Percentiles rank a stretch among this genome's conserved stretches.
Conservation (phyloP, 2,888 invertebrate species). For the Anarsia innoxiella region DNA sequence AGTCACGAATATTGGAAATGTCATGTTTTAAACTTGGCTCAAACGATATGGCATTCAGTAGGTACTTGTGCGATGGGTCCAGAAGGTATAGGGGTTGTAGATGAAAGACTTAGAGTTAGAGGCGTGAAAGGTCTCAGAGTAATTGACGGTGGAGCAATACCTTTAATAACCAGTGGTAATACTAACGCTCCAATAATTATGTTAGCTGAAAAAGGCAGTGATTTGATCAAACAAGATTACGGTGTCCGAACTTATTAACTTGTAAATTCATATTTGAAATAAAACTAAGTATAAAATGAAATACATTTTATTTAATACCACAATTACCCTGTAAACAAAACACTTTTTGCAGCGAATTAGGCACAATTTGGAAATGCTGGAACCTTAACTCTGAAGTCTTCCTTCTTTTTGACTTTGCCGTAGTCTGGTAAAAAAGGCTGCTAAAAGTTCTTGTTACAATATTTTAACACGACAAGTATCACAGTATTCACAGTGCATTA, state of each 20-base stretch:
- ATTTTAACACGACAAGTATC: too few relatives aligned
- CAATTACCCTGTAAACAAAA: background rate
- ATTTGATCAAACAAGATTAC: slow-evolving; percentile 67
- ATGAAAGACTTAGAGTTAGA: slow-evolving; percentile 49
- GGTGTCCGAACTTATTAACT: too few relatives aligned
- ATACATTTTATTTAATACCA: background rate
- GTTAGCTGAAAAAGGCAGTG: slow-evolving; percentile 77
- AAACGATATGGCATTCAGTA: slow-evolving; percentile 74
- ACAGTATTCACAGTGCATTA: too few relatives aligned
- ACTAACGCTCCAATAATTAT: slow-evolving; percentile 77
- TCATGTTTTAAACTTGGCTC: slow-evolving; percentile 44
- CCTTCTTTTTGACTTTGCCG: too few relatives aligned
- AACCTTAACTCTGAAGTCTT: too few relatives aligned
- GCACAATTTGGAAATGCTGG: too few relatives aligned
- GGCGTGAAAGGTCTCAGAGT: slow-evolving; percentile 74
- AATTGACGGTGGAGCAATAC: slow-evolving; percentile 79
- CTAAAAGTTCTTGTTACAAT: too few relatives aligned
- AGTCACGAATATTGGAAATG: slow-evolving; percentile 43
- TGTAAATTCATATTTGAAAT: too few relatives aligned
- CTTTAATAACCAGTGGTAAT: slow-evolving; percentile 74
- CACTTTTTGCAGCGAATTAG: too few relatives aligned
- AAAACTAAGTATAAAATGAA: too few relatives aligned
- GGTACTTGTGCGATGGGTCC: slow-evolving; percentile 49
- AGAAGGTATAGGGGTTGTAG: slow-evolving; percentile 34
- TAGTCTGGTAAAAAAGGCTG: too few relatives aligned